Base-by-base conservation (phyloP, 2,113 vertebrate genomes). In the Oryzias javanicus region DNA sequence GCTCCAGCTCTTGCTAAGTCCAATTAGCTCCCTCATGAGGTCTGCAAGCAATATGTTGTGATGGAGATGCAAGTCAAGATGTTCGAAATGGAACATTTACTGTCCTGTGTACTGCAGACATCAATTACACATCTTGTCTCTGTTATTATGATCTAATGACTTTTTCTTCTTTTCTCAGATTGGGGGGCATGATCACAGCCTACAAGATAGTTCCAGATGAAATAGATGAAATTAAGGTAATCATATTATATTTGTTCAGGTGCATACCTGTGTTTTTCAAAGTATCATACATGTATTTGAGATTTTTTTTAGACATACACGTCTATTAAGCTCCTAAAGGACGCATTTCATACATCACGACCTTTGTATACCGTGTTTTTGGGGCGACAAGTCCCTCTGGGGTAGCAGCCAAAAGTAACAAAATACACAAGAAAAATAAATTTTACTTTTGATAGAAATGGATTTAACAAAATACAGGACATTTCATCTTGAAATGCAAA, bases 151-250 rank as follows among this genome's bases (percentile, higher is more conserved):
- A 68, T 63, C 45, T 50, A 63, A 64, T 50, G 16, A 44, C 17
- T 24, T 0, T 66, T 35, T 79, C 89, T 60, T 45, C n/a, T 29
- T 87, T 83, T 92, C 92, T 86, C 91, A 99, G 97, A 89, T 92
- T 99, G 90, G 97, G 97, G 83, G 97, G 97, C 76, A 98, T 94
- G 90, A 92, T 99, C 89, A 92, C 94, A 60, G 97, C 96, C 69
- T 99, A 98, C 91, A 99, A 99, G 92, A 98, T 99, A 87, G 97
- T 99, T 76, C 97, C 97, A 61, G 97, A 98, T 4, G 97, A 99
- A 92, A 94, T 98, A 78, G 97, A 99, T 85, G 97, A 99, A 91
- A 99, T 99, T 75, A 99, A 99, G 96, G 97, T 98, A 50, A 41
- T 41, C 29, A 4, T 27, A 24, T 52, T 24, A 1, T 4, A 44